A percentile compares a stretch with the other conserved stretches of the same genome.
Evolutionary conservation across 2,797 vertebrate species (phyloP).

Genomic region (Cetoscarus ocellatus): DNA sequence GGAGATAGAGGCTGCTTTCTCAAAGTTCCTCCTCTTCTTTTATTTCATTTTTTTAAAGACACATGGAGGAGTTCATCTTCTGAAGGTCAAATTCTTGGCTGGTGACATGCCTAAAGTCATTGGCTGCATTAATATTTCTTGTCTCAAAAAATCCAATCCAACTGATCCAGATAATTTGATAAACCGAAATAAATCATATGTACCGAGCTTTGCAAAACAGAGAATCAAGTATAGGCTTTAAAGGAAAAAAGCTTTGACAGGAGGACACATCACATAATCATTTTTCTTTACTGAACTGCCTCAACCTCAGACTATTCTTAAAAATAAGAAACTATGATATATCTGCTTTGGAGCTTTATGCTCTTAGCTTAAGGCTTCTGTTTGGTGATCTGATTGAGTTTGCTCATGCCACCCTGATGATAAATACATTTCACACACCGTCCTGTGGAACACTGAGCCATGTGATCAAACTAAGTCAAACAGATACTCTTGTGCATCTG

Average conservation of each 20-base stretch:
- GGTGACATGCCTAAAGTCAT: not conserved
- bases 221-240: conserved; percentile 39
- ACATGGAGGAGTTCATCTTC: conserved; percentile 11
- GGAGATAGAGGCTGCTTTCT: conserved; percentile 67
- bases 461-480: no score
- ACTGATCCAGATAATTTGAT: conserved; percentile 7
- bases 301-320: no score
- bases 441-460: not conserved
- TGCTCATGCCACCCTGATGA: no score
- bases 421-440: conserved; percentile 72
- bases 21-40: conserved; percentile 24
- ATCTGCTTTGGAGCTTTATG: conserved; percentile 34
- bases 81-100: conserved; percentile 16
- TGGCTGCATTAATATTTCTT: conserved; percentile 13
- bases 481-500: no score
- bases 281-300: conserved; percentile 32
- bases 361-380: no score
- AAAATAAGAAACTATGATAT: no score
- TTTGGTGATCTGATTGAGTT: no score
- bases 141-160: conserved; percentile 4
- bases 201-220: conserved; percentile 53
- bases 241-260: conserved; percentile 50
- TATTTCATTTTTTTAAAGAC: no score
- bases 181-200: conserved; percentile 6
- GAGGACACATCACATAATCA: conserved; percentile 59